Evolutionary conservation across 2,888 invertebrate species (phyloP), one percentile per base, ranked within the genome.

Genomic region (Apamea monoglypha): DNA sequence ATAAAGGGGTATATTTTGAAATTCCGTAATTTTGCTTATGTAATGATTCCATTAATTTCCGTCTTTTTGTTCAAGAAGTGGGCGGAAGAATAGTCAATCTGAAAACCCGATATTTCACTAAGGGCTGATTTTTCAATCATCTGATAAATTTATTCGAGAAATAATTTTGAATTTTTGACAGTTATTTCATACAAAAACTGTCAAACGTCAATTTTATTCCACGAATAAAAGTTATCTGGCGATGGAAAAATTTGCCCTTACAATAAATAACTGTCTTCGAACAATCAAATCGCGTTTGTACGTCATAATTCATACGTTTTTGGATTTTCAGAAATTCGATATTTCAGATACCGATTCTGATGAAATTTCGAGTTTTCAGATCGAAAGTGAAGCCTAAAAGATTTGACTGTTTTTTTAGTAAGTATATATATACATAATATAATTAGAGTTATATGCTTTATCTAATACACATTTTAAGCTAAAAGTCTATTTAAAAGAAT

Each of bases 391-490:
- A 44, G 8, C 6, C 47, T 72, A 25, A 47, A n/a, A 44, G n/a
- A 56, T 47, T n/a, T 44, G 2, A 16, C 12, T 44, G 32, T 74
- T 80, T 32, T 32, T 12, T 50, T 3, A 67, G 18, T 53, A 59
- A 50, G 21, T 66, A 59, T 56, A 56, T 56, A 56, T 56, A 59
- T 64, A 50, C 12, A 66, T 67, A 73, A 8, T 32, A n/a, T 21
- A 14, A 18, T 61, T 68, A 53, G 18, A 61, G n/a, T 74, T 59
- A 76, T 29, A 66, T 76, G 32, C 64, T 70, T 70, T 61, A 0
- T 53, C 67, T 81, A 76, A 81, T 72, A 82, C 82, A 82, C 21
- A 32, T 68, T 21, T 14, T 66, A 63, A 63, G 21, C 21, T 82
- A 83, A 2, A 78, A 78, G 82, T 81, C 68, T 68, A 83, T 50